Conservation (phyloP, 1,140 invertebrate species). For the Danaus plexippus region DNA sequence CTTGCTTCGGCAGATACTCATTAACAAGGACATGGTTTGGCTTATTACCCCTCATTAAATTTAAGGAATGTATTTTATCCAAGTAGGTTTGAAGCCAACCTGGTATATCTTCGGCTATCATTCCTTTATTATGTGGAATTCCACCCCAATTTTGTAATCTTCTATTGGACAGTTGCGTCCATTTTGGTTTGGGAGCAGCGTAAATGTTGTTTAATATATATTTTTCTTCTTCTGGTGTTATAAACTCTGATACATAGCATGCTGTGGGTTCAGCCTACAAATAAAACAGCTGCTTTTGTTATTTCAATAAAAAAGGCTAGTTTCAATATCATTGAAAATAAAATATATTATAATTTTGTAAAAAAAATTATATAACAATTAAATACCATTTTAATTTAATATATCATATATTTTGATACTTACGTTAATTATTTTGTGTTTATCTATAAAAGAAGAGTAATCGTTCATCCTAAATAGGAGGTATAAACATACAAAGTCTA, state of each 20-base stretch:
- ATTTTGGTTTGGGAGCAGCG: constrained; percentile 91
- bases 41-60: constrained; percentile 82
- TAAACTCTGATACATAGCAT: constrained; percentile 94
- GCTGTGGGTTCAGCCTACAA: constrained; percentile 79
- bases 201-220: constrained; percentile 82
- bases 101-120: constrained; percentile 93
- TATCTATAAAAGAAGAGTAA: constrained; percentile 17
- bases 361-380: too few relatives aligned
- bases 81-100: constrained; percentile 85
- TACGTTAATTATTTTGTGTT: constrained; percentile 27
- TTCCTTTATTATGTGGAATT: constrained; percentile 91
- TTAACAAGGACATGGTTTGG: constrained; percentile 98
- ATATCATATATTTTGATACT: constrained; percentile 16
- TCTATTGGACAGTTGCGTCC: constrained; percentile 93
- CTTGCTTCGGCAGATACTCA: constrained; percentile 94
- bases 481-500: constrained; percentile 1
- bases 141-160: constrained; percentile 98
- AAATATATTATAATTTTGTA: too few relatives aligned
- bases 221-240: constrained; percentile 86
- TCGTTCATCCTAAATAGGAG: constrained; percentile 6
- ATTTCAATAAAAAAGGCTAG: constrained; percentile 2
- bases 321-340: background rate
- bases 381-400: too few relatives aligned
- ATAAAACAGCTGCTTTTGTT: background rate
- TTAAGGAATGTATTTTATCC: constrained; percentile 80